These are phyloP conservation scores for Xenus cinereus DNA, from an alignment of 2,113 vertebrate genomes.

Conservation along the genomic window DNA sequence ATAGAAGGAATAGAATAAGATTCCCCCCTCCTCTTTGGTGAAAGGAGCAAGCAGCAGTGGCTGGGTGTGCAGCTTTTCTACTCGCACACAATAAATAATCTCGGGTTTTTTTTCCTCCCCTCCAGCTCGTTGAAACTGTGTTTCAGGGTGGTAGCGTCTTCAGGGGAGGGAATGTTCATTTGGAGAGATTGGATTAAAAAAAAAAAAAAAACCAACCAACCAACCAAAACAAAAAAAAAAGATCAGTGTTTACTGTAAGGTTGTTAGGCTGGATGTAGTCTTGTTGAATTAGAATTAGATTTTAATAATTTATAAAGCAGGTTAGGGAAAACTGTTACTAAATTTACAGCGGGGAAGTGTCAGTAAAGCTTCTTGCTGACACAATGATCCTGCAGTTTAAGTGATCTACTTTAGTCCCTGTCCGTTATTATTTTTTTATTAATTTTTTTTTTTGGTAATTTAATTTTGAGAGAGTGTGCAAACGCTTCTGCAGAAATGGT, in stretches of 20 bases:
- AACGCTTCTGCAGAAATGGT: constrained; percentile 30
- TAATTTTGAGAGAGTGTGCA: constrained; percentile 5
- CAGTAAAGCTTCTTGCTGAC: constrained; percentile 50
- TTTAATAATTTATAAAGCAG: constrained; percentile 69
- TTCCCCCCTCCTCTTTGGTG: neutral
- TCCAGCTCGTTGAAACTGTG: neutral
- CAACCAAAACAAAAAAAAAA: neutral
- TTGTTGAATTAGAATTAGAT: constrained; percentile 65
- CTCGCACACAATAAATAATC: constrained; percentile 37
- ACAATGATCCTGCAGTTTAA: constrained; percentile 68
- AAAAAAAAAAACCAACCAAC: too few species aligned
- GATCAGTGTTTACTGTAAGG: constrained; percentile 58
- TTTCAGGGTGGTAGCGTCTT: neutral
- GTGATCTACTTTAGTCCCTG: constrained; percentile 39
- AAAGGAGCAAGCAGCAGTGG: neutral
- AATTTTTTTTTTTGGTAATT: neutral
- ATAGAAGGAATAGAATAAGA: neutral
- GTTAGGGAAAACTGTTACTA: constrained; percentile 63
- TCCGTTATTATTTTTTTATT: neutral
- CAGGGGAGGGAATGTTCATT: neutral
- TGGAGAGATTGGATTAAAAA: neutral
- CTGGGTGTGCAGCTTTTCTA: neutral
- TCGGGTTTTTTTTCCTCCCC: neutral
- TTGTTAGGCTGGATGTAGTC: constrained; percentile 49
- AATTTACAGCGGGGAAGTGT: constrained; percentile 67